phyloP scores from a whole-genome alignment of 2,797 vertebrate genomes.

The Oreochromis grahami region DNA sequence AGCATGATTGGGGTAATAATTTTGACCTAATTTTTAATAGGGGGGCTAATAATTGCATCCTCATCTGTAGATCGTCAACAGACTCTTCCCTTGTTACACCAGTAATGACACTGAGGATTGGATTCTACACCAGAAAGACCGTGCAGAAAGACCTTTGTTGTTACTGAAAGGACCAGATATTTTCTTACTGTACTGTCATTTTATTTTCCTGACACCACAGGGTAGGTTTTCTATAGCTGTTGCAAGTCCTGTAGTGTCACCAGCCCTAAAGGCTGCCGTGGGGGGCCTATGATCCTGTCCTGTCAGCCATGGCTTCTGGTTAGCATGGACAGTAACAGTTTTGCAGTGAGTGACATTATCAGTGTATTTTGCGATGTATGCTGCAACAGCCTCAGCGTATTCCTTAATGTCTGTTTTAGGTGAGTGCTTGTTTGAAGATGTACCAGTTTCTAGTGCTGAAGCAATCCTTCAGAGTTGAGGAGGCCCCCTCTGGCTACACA shows the following conservation, averaged over 20 bases:
- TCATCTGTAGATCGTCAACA: background rate
- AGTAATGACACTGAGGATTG: background rate
- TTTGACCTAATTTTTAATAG: background rate
- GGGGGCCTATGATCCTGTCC: background rate
- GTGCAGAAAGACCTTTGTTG: background rate
- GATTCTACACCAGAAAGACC: background rate
- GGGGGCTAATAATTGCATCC: background rate
- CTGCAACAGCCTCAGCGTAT: background rate
- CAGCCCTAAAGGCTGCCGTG: background rate
- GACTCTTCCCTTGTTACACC: background rate
- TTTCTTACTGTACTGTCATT: background rate
- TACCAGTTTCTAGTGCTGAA: background rate
- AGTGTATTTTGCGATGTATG: background rate
- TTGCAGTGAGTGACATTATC: background rate
- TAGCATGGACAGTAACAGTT: background rate
- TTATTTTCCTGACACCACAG: background rate
- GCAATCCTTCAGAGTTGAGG: background rate
- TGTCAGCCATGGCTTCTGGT: background rate
- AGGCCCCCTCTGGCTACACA: background rate
- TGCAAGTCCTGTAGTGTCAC: background rate
- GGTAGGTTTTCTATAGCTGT: background rate
- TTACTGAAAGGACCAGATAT: background rate
- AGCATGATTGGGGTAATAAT: background rate
- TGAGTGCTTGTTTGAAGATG: background rate
- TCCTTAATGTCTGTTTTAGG: background rate